Evolutionary conservation across 1,140 invertebrate genomes (phyloP), one percentile per base, ranked within the genome.

Genomic region (Pantala flavescens): DNA sequence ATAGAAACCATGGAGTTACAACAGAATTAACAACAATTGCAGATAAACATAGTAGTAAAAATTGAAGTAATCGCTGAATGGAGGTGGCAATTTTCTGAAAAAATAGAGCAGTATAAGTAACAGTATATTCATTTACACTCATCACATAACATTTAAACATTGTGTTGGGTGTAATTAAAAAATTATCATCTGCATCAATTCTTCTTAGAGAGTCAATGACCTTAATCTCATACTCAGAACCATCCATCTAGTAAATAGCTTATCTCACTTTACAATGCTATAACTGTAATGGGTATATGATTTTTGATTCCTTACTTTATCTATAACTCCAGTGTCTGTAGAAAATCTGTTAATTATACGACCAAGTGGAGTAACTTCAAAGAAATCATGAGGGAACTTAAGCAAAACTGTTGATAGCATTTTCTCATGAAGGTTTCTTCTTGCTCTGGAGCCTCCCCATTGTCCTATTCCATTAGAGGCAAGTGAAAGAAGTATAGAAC

Each of bases 261-360:
- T 36, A 36, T 36, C 28, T 36, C 28, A 36, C 9, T n/a, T n/a
- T n/a, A n/a, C n/a, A n/a, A n/a, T n/a, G n/a, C n/a, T n/a, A n/a
- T n/a, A n/a, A n/a, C n/a, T n/a, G n/a, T n/a, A n/a, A n/a, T n/a
- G n/a, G n/a, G n/a, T n/a, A n/a, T n/a, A n/a, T n/a, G n/a, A n/a
- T 36, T 36, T 36, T 36, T 36, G 43, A 24, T 19, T 73, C 14
- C 77, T 76, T 80, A 90, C 89, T 85, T 91, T 91, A 82, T 96
- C 94, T 80, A 95, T 86, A 75, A 90, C 85, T 79, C 86, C 86
- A 76, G 90, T 85, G 78, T 91, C 90, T 76, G 87, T 88, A 42
- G 89, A 88, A 80, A 91, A 93, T 73, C 93, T 84, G 81, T 95
- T 94, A 49, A 95, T 81, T 43, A 93, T 89, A 74, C 89, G 84